These are phyloP conservation scores for Gambelia wislizenii DNA, from an alignment of 2,797 vertebrate species.

Conservation along the genomic window DNA sequence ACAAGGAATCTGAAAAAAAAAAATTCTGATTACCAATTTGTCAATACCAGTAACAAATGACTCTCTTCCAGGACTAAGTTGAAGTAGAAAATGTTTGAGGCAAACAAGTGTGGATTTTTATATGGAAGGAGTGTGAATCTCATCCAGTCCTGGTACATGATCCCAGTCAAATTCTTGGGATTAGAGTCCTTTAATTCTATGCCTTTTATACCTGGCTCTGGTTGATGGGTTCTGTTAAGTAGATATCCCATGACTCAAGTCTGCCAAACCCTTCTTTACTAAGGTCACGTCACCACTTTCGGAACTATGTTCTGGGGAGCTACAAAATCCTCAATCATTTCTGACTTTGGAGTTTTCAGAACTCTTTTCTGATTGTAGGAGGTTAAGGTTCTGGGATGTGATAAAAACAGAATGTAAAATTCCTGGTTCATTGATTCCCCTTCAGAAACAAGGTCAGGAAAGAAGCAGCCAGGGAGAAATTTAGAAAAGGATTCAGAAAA, in stretches of 20 bases:
- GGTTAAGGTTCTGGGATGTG: neutral
- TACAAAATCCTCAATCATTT: neutral
- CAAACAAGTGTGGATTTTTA: neutral
- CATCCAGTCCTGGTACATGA: no score
- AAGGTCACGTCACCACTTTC: neutral
- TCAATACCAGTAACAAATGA: neutral
- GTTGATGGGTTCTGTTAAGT: no score
- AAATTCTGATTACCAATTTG: neutral
- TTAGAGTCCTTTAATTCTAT: neutral
- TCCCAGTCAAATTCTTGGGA: neutral
- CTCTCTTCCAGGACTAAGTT: neutral
- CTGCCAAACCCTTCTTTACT: no score
- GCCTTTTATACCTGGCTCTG: neutral
- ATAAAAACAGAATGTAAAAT: neutral
- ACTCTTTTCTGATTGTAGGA: no score
- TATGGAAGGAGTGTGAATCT: neutral
- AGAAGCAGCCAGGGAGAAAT: neutral
- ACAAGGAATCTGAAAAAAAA: neutral
- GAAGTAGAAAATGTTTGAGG: neutral
- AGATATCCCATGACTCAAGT: no score
- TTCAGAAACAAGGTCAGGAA: neutral
- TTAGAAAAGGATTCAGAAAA: neutral
- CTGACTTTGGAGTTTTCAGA: neutral
- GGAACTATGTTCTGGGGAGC: neutral
- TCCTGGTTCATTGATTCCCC: neutral